phyloP scores from a whole-genome alignment of 2,113 vertebrate species.

The Oriolus oriolus region DNA sequence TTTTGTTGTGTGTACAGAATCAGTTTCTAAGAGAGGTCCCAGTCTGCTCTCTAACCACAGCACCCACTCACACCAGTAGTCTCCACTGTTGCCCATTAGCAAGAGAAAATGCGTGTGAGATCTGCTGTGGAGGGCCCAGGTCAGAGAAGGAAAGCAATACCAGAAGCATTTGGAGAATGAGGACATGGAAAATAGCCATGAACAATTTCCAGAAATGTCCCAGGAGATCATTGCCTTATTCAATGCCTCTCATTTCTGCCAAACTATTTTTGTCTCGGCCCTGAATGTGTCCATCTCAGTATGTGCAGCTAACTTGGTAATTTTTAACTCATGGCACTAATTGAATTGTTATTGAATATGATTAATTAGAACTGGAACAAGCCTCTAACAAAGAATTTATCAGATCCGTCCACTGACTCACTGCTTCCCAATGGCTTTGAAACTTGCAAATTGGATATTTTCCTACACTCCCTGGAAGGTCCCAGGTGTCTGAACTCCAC shows the following conservation, averaged over 20 bases:
- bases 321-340: conserved; percentile 53
- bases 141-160: not conserved
- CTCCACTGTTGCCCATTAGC: not conserved
- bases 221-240: not conserved
- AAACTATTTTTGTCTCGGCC: conserved; percentile 18
- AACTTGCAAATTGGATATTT: not conserved
- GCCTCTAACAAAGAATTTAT: conserved; percentile 19
- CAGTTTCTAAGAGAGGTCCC: not conserved
- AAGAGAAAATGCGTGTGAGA: not conserved
- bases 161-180: not conserved
- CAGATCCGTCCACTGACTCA: conserved; percentile 8
- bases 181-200: not conserved
- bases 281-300: not conserved
- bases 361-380: conserved; percentile 51
- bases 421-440: not conserved
- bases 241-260: conserved; percentile 22
- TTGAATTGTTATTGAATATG: conserved; percentile 50
- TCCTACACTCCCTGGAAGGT: not conserved
- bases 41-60: not conserved
- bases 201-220: conserved; percentile 38
- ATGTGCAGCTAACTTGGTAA: conserved; percentile 22
- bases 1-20: not conserved
- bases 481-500: not conserved
- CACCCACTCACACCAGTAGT: not conserved
- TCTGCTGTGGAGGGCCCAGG: not conserved